Evolutionary conservation across 2,888 invertebrate species (phyloP), one percentile per base, ranked within the genome.

Genomic region (Plebejus melissa): DNA sequence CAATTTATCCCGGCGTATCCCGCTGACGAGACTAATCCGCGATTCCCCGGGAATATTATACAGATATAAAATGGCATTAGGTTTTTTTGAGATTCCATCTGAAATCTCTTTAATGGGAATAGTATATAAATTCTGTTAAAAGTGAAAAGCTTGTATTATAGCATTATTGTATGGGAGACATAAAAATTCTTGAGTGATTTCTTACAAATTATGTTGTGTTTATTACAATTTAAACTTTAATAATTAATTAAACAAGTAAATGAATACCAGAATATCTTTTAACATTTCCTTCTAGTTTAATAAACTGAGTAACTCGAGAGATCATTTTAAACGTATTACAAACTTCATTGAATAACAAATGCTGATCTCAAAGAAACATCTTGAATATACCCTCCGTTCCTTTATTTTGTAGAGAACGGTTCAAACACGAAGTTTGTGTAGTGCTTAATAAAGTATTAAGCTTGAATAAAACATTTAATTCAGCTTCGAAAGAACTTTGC

Each of bases 1-100:
- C 79, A 85, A 85, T 86, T 84, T 86, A 85, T 84, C 85, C 85
- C 78, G 83, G 82, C 54, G 54, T 54, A 54, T 54, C 54, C 54
- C 54, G 54, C 85, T 87, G 85, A 85, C 85, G 79, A 80, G 71
- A 65, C 65, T 65, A 65, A 65, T 65, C 65, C 65, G 32, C 32
- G 65, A 65, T 74, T 57, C 75, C 77, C 76, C 77, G 76, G 11
- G 9, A 65, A 65, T 65, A 65, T 65, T 32, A 65, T 65, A 65
- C 65, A 65, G 28, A 65, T 65, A 65, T 32, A 65, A 65, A 65
- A 65, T 65, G 13, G 65, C 32, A 65, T 65, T 32, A 28, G 60
- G 4, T 65, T 65, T 60, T 60, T 65, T 65, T 11, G 11, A 11
- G 7, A 5, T 65, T 13, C 13, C 5, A 13, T 32, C 4, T 32